Evolutionary conservation across 2,888 invertebrate genomes (phyloP), one percentile per base, ranked within the genome.

Genomic region (Liodrosophila aerea): DNA sequence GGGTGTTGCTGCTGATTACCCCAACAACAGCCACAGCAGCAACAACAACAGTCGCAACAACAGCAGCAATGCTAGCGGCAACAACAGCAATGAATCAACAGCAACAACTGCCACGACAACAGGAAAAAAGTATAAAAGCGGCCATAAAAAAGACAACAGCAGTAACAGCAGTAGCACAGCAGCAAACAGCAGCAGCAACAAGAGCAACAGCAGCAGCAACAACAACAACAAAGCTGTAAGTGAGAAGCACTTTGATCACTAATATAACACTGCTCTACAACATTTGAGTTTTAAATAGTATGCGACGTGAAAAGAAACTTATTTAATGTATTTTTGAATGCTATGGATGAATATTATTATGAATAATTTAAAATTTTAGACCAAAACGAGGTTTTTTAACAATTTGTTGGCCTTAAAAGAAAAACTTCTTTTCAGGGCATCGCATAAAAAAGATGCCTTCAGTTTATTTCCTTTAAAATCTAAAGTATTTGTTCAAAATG

Each of bases 101-200:
- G 43, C 43, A 34, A 16, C 52, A 16, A n/a, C 47, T 54, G 7
- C 54, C 16, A 9, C 67, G 12, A 45, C 51, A 7, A 27, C 61
- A 11, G 29, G 50, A 34, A 70, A 73, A 34, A 76, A 78, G 51
- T 75, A 67, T 56, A 80, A 75, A 50, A 66, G 54, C 49, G 67
- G 64, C 49, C 66, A 74, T 50, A 74, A 76, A 76, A 69, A 80
- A 72, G 62, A 64, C 69, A 77, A 51, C 75, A 73, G n/a, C 58
- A 54, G 15, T 43, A 61, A 56, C 50, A 53, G 43, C 33, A 57
- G 44, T 34, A 62, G 11, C 46, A 44, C 59, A 4, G 46, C 54
- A 37, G 73, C 40, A 43, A 58, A 34, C 53, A 75, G 29, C 52
- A 67, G 40, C 43, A 68, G 15, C 50, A 70, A 56, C 49, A 71